Base-by-base conservation (phyloP, 2,888 invertebrate genomes). In the Raillietiella orientalis region DNA sequence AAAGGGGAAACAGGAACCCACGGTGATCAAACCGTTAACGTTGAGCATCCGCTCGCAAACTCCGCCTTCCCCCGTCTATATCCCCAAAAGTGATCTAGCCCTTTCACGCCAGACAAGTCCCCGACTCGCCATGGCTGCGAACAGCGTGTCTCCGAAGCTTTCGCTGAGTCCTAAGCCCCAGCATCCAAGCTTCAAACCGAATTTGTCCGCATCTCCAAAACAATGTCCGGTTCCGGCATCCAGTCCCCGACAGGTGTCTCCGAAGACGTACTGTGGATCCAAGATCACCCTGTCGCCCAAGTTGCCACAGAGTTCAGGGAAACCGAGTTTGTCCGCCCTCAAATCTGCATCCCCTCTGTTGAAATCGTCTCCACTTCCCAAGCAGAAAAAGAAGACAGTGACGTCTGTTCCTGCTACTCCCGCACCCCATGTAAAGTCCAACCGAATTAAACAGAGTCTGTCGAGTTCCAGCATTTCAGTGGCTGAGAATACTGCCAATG, bases 311-410 rank as follows among this genome's bases (percentile, higher is more conserved):
- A 55, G 58, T 29, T 64, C 70, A 2, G 75, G 75, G 1, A 77
- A 77, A 40, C 75, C 75, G 1, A 74, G 74, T 39, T 72, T 77
- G 70, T 71, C 72, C 0, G 62, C 74, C 1, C 45, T 75, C 13
- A 33, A 33, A 14, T 29, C 33, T 9, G 27, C 32, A 10, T 32
- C 34, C 3, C 31, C 32, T 4, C 23, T n/a, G n/a, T n/a, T n/a
- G n/a, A n/a, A n/a, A n/a, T n/a, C n/a, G n/a, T 33, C 33, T 9
- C 29, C 32, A 8, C 33, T 33, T 4, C 33, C 34, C 3, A 34
- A 34, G 24, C 26, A 30, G 13, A 32, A 24, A 26, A 34, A 33
- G 21, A 33, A n/a, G n/a, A n/a, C n/a, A n/a, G n/a, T n/a, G n/a
- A n/a, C n/a, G n/a, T n/a, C n/a, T n/a, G n/a, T n/a, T n/a, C n/a